Conservation (phyloP, 2,888 invertebrate genomes). For the Noctuana brunneofusca region DNA sequence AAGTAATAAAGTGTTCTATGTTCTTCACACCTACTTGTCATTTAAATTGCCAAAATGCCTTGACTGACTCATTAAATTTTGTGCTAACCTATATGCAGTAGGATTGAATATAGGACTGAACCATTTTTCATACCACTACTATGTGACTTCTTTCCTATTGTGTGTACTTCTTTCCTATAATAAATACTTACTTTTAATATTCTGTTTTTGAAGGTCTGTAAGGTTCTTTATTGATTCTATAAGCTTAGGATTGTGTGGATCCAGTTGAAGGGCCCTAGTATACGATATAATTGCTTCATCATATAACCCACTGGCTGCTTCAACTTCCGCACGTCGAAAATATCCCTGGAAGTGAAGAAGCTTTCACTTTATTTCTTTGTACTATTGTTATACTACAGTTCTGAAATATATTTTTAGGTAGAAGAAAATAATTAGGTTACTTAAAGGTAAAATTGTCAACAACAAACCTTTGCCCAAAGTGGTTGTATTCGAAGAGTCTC, state of each 20-base stretch:
- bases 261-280: conserved; percentile 85
- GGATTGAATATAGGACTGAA: no score
- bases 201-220: conserved; percentile 82
- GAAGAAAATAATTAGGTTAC: background rate
- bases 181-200: conserved; percentile 78
- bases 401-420: no score
- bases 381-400: no score
- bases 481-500: conserved; percentile 89
- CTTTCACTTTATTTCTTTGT: background rate
- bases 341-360: conserved; percentile 80
- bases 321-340: conserved; percentile 88
- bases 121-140: no score
- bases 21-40: no score
- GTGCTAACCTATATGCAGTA: no score
- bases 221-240: conserved; percentile 84
- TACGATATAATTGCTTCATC: conserved; percentile 87
- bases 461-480: conserved; percentile 88
- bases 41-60: no score
- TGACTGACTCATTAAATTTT: no score
- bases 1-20: no score
- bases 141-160: no score
- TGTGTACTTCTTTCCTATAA: background rate
- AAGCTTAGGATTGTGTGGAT: conserved; percentile 86
- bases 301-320: conserved; percentile 86
- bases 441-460: background rate